phyloP scores from a whole-genome alignment of 2,797 vertebrate species.

The Anabacerthia variegaticeps region DNA sequence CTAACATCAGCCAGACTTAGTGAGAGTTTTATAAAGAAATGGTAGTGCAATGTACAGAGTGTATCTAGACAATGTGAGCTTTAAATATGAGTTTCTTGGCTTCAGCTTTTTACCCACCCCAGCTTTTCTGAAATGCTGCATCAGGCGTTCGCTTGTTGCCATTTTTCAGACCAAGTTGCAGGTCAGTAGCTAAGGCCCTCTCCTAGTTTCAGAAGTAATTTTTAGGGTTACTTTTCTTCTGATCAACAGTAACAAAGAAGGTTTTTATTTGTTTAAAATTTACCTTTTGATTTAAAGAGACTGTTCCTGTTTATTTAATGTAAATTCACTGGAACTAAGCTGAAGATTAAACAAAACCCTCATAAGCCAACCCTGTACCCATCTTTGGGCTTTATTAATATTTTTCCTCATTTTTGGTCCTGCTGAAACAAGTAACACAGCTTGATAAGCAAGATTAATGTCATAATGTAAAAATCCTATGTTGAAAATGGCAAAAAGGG shows the following conservation, averaged over 20 bases:
- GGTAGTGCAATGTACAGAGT: not conserved
- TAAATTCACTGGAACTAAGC: not conserved
- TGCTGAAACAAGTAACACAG: not conserved
- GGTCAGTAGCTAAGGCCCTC: not conserved
- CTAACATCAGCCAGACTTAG: not conserved
- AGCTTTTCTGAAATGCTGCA: not conserved
- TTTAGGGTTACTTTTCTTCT: not conserved
- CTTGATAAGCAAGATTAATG: not conserved
- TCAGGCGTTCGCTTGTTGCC: not conserved
- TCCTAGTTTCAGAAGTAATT: not conserved
- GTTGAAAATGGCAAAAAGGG: not conserved
- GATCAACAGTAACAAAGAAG: not conserved
- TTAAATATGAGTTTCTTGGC: not conserved
- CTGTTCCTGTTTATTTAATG: not conserved
- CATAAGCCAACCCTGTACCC: not conserved
- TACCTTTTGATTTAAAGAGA: not conserved
- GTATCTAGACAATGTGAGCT: not conserved
- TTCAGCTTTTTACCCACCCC: not conserved
- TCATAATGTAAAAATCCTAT: not conserved
- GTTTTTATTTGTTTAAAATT: not conserved
- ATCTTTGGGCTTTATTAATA: not conserved
- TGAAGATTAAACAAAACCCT: not conserved
- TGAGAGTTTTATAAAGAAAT: constrained; percentile 17
- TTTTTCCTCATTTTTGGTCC: not conserved
- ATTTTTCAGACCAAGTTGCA: not conserved